Evolutionary conservation across 2,888 invertebrate genomes (phyloP).

Genomic region (Platycheirus rosarum): DNA sequence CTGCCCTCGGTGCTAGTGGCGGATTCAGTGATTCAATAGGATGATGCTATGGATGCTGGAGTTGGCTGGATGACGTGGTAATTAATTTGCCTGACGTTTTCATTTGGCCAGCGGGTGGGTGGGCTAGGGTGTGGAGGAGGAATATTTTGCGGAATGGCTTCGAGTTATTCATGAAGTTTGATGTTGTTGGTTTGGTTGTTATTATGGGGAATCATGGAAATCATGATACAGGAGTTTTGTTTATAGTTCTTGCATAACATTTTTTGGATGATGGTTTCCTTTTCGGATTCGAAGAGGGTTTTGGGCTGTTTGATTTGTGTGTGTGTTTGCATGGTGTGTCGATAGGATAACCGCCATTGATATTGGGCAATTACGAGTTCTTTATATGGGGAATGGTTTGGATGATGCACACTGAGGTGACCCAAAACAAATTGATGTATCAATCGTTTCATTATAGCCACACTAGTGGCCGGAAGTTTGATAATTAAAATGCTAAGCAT

Average conservation of each 20-base stretch:
- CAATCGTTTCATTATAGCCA: conserved; percentile 52
- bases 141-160: conserved; percentile 1
- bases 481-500: conserved; percentile 34
- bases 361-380: conserved; percentile 44
- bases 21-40: neutral
- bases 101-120: conserved; percentile 43
- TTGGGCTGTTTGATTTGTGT: conserved; percentile 11
- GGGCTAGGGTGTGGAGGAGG: neutral
- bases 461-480: conserved; percentile 36
- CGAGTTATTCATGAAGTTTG: conserved; percentile 51
- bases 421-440: conserved; percentile 57
- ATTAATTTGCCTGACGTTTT: conserved; percentile 73
- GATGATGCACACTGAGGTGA: conserved; percentile 41
- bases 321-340: conserved; percentile 10
- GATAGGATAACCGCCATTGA: conserved; percentile 14
- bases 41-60: conserved; percentile 24
- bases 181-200: conserved; percentile 17
- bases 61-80: conserved; percentile 67
- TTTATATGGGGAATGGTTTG: neutral
- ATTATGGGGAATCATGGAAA: conserved; percentile 7
- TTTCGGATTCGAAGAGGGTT: conserved; percentile 9
- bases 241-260: neutral
- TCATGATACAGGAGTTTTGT: conserved; percentile 6
- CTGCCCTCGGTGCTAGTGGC: conserved; percentile 11
- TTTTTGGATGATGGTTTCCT: neutral